Base-by-base conservation (phyloP, 2,888 invertebrate genomes). In the Sminthurides aquaticus region DNA sequence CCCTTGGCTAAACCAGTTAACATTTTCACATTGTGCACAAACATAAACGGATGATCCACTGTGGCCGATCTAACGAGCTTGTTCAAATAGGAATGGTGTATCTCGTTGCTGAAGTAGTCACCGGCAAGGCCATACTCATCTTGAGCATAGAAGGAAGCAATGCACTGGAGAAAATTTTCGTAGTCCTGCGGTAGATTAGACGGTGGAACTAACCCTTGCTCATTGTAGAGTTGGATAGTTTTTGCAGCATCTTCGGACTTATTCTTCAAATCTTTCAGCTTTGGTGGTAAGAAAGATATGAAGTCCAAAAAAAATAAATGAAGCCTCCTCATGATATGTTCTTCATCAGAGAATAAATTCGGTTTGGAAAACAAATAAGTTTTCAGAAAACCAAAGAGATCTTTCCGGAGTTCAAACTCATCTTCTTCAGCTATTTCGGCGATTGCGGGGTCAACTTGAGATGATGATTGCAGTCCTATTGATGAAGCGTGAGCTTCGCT, bases 31-130 rank as follows among this genome's bases (percentile, higher is more conserved):
- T 93, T 95, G 0, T 90, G 88, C 1, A 90, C 88, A 78, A 93
- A 90, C 61, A 96, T 80, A 24, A 89, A 86, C 3, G 90, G 85
- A 8, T 91, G 89, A 68, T 94, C 81, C 77, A 90, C 83, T 79
- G 94, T 92, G 54, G 93, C 89, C 69, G 90, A 82, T 0, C 91
- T 85, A 43, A 96, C 87, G 79, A 97, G 95, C 81, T 95, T 96
- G 80, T 89, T 91, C 49, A 97, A 80, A 0, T 89, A 75, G 15
- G 77, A 75, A 22, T 72, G 72, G 18, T 68, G 67, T 11, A 62
- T 61, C 8, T 72, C 68, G 70, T 72, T 79, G 55, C 70, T 79
- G 76, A 77, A 80, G 73, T 76, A 80, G 78, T 84, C 84, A 63
- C 81, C 79, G 1, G 88, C 85, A 61, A 92, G 82, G 20, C 87